A percentile compares a stretch with the other conserved stretches of the same genome.
Conservation (phyloP, 2,113 vertebrate genomes). For the Corythaixoides concolor region DNA sequence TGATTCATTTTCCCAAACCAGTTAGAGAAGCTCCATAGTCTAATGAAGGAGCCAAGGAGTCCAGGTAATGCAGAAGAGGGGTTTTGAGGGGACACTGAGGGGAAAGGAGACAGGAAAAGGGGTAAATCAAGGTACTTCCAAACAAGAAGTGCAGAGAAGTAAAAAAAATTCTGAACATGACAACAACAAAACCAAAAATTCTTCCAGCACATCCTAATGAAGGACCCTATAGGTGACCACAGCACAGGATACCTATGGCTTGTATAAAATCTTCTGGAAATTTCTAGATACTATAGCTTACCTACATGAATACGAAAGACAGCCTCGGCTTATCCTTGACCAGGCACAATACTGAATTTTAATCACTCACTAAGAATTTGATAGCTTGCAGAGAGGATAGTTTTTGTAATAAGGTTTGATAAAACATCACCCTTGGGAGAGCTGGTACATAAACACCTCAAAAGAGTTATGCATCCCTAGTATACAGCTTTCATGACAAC, state of each 20-base stretch:
- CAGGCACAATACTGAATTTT: constrained; percentile 23
- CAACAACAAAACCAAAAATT: not conserved
- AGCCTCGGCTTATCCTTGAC: not conserved
- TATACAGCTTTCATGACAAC: not conserved
- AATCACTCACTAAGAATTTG: not conserved
- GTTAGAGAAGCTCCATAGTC: not conserved
- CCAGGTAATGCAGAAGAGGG: not conserved
- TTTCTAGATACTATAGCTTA: not conserved
- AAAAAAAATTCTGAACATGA: not conserved
- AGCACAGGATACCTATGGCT: not conserved
- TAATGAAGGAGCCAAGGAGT: not conserved
- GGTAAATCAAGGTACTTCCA: not conserved
- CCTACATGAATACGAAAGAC: not conserved
- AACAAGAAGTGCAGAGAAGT: not conserved
- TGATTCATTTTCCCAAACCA: rapidly evolving
- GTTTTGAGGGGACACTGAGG: too few species aligned
- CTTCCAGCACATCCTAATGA: not conserved
- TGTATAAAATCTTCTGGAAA: not conserved
- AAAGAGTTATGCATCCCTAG: constrained; percentile 12
- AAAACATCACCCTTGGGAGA: constrained; percentile 56
- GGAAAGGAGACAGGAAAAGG: not conserved
- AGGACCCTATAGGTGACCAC: not conserved
- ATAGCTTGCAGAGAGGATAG: not conserved
- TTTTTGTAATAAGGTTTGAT: constrained; percentile 32
- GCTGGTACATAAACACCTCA: constrained; percentile 15